These are phyloP conservation scores for Dasyornis broadbenti DNA, from an alignment of 2,113 vertebrate genomes.

Conservation along the genomic window DNA sequence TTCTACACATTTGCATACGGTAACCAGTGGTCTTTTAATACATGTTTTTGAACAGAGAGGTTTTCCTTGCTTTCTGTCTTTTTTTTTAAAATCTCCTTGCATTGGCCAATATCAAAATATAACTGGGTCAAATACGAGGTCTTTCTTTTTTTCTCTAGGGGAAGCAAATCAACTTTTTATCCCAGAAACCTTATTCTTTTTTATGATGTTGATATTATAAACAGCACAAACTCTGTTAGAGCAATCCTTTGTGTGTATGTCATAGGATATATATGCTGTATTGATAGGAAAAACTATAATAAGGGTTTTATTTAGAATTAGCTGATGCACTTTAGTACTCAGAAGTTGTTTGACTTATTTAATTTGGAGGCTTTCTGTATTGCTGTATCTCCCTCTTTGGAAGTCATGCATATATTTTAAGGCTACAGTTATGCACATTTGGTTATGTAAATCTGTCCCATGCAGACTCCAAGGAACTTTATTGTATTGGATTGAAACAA, in stretches of 20 bases:
- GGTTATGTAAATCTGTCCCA: conserved; percentile 74
- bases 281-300: conserved; percentile 72
- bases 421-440: conserved; percentile 70
- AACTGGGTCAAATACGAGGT: conserved; percentile 60
- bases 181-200: conserved; percentile 77
- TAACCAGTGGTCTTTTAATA: conserved; percentile 41
- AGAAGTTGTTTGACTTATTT: conserved; percentile 76
- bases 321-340: conserved; percentile 71
- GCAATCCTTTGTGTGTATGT: conserved; percentile 68
- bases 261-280: conserved; percentile 68
- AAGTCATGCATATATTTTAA: conserved; percentile 73
- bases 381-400: conserved; percentile 61
- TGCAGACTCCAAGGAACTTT: conserved; percentile 70
- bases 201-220: conserved; percentile 78
- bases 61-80: background rate
- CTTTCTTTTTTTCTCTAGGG: conserved; percentile 35
- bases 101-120: conserved; percentile 67
- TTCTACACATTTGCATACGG: conserved; percentile 63
- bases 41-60: conserved; percentile 30
- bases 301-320: conserved; percentile 79
- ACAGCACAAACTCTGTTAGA: conserved; percentile 71
- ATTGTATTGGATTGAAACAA: conserved; percentile 57
- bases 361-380: conserved; percentile 70
- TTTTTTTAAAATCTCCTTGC: background rate
- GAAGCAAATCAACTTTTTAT: conserved; percentile 79